These are phyloP conservation scores for Hemistola chrysoprasaria DNA, from an alignment of 2,888 invertebrate genomes.

Conservation along the genomic window DNA sequence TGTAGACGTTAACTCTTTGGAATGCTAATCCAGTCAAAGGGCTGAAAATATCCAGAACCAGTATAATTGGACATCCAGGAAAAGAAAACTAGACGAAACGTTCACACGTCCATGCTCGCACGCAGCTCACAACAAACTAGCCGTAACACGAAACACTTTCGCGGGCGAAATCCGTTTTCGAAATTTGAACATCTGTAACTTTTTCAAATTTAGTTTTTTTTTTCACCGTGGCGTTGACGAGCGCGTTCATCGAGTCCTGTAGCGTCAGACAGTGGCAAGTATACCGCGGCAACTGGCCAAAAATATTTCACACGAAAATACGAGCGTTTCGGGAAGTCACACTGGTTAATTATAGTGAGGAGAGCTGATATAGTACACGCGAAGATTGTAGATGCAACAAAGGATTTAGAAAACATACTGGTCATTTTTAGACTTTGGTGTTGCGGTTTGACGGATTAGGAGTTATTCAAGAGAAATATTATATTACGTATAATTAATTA, in stretches of 20 bases:
- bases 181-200: conserved; percentile 27
- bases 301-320: conserved; percentile 54
- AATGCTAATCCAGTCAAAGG: conserved; percentile 36
- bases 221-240: conserved; percentile 51
- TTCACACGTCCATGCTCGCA: conserved; percentile 10
- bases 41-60: conserved; percentile 27
- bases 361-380: conserved; percentile 22
- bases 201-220: conserved; percentile 15
- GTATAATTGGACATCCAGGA: conserved; percentile 25
- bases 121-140: conserved; percentile 36
- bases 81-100: conserved; percentile 14
- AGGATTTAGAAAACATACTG: too few relatives aligned
- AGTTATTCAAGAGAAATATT: too few relatives aligned
- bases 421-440: too few relatives aligned
- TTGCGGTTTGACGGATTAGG: too few relatives aligned
- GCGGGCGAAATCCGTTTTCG: conserved; percentile 47
- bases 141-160: conserved; percentile 42
- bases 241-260: conserved; percentile 63
- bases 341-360: conserved; percentile 56
- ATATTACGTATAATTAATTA: too few relatives aligned
- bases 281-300: conserved; percentile 60
- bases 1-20: conserved; percentile 24
- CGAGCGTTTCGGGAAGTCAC: conserved; percentile 62
- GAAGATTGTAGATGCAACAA: conserved; percentile 15
- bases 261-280: conserved; percentile 58